Evolutionary conservation across 2,888 invertebrate genomes (phyloP), one percentile per base, ranked within the genome.

Genomic region (Ennomos fuscantarius): DNA sequence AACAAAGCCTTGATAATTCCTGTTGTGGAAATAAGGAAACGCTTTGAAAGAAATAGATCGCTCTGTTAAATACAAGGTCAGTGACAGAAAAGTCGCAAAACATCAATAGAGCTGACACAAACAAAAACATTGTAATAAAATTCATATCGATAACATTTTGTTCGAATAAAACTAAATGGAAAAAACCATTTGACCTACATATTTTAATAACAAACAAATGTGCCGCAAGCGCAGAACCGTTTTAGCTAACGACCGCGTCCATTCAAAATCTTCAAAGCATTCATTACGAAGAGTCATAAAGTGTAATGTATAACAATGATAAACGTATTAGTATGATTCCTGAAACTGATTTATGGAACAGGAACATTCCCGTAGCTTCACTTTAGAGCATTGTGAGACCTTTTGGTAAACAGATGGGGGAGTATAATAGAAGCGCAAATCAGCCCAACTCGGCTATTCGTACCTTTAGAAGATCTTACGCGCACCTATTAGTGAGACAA

Each of bases 361-460:
- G 68, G 66, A 55, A 66, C 69, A 69, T 71, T 75, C 36, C 43
- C 24, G 73, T 69, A 61, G 72, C 70, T 67, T 71, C 69, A 69
- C 65, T 63, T 58, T 67, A 12, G 62, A 69, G 63, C 68, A 69
- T 77, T 78, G 70, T 78, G 60, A 73, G 69, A 65, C 72, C 71
- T 78, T 80, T 79, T 74, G 78, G 71, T 71, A 71, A 77, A 73
- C 73, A 78, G 72, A 72, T 69, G 71, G 66, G 60, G 60, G 56
- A 60, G 50, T 40, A 70, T 70, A 79, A 79, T 73, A 69, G 73
- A 71, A 70, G 54, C 60, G 69, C 76, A 65, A 76, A 72, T 79
- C 77, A 80, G 57, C 63, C 49, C 57, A 69, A 63, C 63, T 69
- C 51, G 56, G 60, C 67, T 62, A 72, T 71, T 68, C 52, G 12